phyloP scores from a whole-genome alignment of 1,140 invertebrate species.

The Odontomachus brunneus region DNA sequence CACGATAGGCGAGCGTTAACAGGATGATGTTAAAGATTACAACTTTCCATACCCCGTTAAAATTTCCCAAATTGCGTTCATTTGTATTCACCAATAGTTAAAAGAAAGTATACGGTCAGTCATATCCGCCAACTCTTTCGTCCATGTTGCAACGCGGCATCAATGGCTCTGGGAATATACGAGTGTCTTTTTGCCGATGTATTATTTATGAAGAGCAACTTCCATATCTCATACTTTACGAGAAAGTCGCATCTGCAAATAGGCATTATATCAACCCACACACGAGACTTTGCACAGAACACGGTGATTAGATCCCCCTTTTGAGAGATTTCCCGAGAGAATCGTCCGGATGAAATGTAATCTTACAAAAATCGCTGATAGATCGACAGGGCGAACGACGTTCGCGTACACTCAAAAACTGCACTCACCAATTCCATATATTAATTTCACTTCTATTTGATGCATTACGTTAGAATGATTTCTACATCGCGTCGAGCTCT shows the following conservation, averaged over 20 bases:
- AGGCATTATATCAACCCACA: background rate
- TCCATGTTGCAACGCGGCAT: background rate
- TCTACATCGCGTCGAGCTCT: background rate
- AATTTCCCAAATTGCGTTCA: constrained; percentile 3
- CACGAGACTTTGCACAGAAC: background rate
- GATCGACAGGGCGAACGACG: background rate
- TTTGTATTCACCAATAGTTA: background rate
- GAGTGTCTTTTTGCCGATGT: constrained; percentile 21
- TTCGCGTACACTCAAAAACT: background rate
- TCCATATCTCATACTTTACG: background rate
- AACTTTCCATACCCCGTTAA: background rate
- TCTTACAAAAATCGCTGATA: background rate
- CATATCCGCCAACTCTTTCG: background rate
- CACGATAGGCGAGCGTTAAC: background rate
- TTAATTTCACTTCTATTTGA: background rate
- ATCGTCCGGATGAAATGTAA: background rate
- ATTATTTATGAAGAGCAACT: constrained; percentile 14
- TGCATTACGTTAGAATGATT: background rate
- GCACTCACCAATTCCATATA: background rate
- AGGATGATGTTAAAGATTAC: background rate
- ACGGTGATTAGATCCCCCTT: background rate
- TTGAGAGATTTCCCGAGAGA: background rate
- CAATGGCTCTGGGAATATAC: constrained; percentile 6
- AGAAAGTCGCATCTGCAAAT: constrained; percentile 12
- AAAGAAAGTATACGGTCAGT: background rate